Conservation (phyloP, 2,113 vertebrate genomes). For the Tympanuchus pallidicinctus region DNA sequence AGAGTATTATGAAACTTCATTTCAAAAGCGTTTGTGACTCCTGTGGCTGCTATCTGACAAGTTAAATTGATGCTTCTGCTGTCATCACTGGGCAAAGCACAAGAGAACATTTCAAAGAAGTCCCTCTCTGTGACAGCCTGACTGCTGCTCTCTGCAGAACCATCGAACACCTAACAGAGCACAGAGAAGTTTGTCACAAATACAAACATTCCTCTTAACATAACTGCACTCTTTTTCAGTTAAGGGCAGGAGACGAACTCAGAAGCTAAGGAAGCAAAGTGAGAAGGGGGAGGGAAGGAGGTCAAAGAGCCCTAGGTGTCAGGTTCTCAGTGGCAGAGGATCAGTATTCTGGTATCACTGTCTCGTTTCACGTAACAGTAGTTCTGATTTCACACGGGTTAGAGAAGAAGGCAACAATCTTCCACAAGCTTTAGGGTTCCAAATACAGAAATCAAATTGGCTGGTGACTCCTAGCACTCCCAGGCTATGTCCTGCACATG, state of each 20-base stretch:
- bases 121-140: background rate
- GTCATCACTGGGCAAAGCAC: background rate
- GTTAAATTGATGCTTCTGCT: background rate
- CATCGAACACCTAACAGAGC: background rate
- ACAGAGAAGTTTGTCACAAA: background rate
- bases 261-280: background rate
- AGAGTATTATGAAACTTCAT: background rate
- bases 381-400: background rate
- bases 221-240: background rate
- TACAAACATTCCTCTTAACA: background rate
- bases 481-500: fast-evolving
- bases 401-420: background rate
- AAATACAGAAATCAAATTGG: background rate
- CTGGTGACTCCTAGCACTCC: background rate
- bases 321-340: background rate
- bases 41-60: background rate
- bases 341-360: background rate
- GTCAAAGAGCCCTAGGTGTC: background rate
- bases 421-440: background rate
- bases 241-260: background rate
- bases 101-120: background rate
- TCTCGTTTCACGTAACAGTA: fast-evolving
- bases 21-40: background rate
- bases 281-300: background rate
- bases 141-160: background rate